Conservation (phyloP, 64 coral and sea anemone species). For the Porites australiensis region DNA sequence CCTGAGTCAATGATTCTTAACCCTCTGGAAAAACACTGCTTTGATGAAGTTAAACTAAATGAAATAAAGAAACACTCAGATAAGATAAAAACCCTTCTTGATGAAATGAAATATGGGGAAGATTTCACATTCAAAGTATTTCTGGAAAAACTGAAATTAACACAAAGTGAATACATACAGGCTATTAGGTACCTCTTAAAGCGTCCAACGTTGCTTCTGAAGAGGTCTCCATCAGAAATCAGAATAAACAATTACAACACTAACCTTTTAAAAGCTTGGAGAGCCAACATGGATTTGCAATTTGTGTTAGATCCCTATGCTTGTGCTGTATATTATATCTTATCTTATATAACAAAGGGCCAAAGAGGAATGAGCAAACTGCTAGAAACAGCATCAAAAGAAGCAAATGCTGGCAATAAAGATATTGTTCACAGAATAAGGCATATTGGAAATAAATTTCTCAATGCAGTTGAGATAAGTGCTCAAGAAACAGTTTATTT, state of each 20-base stretch:
- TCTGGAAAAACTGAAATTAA: no score
- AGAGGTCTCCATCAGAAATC: no score
- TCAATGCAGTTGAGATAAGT: conserved; percentile 52
- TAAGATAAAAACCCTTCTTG: conserved; percentile 14
- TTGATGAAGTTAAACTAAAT: conserved; percentile 6
- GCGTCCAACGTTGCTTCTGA: conserved; percentile 13
- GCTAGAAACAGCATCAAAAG: conserved; percentile 3
- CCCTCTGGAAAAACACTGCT: neutral
- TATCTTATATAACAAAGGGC: conserved; percentile 38
- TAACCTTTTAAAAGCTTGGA: no score
- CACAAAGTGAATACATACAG: conserved; percentile 17
- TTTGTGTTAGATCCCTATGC: conserved; percentile 65
- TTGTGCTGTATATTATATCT: conserved; percentile 36
- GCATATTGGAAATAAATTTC: conserved; percentile 34
- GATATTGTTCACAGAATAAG: conserved; percentile 26
- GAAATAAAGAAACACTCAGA: conserved; percentile 1
- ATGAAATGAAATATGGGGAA: conserved; percentile 15
- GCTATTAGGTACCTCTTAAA: conserved; percentile 13
- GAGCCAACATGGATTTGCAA: no score
- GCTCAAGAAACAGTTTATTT: conserved; percentile 53
- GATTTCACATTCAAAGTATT: neutral
- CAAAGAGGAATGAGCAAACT: conserved; percentile 58
- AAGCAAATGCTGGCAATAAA: conserved; percentile 28
- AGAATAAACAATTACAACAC: no score
- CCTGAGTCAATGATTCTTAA: conserved; percentile 14